A percentile compares a stretch with the other conserved stretches of the same genome.
phyloP scores from a whole-genome alignment of 2,888 invertebrate species.

The Cinara cedri region DNA sequence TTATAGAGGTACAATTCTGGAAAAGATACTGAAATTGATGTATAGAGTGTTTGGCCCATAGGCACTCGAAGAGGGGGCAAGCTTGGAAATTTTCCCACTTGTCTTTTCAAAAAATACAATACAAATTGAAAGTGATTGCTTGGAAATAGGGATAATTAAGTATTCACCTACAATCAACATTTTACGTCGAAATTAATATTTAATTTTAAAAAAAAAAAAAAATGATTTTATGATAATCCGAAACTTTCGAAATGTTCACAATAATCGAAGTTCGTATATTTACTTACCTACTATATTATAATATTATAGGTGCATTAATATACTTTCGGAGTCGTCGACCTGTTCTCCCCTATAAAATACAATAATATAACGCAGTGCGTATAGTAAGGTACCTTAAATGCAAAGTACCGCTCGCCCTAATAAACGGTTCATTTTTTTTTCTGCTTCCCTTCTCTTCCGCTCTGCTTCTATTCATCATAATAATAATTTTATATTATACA shows the following conservation, averaged over 20 bases:
- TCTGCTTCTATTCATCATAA: constrained; percentile 36
- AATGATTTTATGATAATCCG: neutral
- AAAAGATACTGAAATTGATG: too few species aligned
- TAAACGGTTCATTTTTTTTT: constrained; percentile 41
- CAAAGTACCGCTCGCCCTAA: constrained; percentile 47
- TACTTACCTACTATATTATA: neutral
- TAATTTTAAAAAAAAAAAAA: too few species aligned
- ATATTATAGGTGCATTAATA: too few species aligned
- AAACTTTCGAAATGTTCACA: constrained; percentile 19
- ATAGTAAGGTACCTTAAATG: constrained; percentile 10
- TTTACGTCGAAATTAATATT: too few species aligned
- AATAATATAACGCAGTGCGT: neutral
- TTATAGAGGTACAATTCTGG: too few species aligned
- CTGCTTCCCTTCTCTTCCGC: constrained; percentile 29
- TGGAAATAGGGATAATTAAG: too few species aligned
- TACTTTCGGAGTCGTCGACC: constrained; percentile 48
- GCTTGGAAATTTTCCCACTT: too few species aligned
- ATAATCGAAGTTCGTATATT: neutral
- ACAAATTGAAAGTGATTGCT: too few species aligned
- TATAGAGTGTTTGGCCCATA: too few species aligned
- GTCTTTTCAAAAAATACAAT: too few species aligned
- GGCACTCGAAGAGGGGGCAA: too few species aligned
- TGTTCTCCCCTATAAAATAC: constrained; percentile 43
- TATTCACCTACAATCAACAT: too few species aligned
- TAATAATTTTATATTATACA: neutral